Evolutionary conservation across 2,797 vertebrate species (phyloP), one percentile per base, ranked within the genome.

Genomic region (Cuculus canorus): DNA sequence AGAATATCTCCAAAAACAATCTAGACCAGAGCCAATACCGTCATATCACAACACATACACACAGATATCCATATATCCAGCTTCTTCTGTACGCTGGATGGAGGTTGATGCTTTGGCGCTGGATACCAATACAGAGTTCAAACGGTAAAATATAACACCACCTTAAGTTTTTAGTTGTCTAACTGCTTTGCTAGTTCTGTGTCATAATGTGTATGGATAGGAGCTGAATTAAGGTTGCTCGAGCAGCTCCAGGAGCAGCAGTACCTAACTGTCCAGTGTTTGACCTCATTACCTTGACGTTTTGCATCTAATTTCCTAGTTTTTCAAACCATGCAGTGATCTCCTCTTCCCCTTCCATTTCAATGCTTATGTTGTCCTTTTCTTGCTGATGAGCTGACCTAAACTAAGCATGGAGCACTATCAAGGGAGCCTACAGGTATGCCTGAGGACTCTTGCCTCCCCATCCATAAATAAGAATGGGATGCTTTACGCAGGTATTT

Each of bases 31-130:
- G 25, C 5, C 18, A 17, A 5, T 53, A 17, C 7, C 30, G 24
- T 13, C 3, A 0, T 35, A 28, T n/a, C 32, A 10, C 13, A 53
- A 25, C 28, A n/a, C 33, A 19, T 8, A 57, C 4, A 3, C 32
- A 18, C 13, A 45, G 32, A 45, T 45, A 39, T 15, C 33, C 37
- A 16, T 43, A 32, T 7, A 45, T 3, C 11, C 50, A 52, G 4
- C 27, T 82, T 87, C 9, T 16, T 10, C 33, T 53, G 3, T 16
- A 8, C 6, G 9, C 6, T n/a, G 33, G 30, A 13, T 15, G 13
- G 35, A 33, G 30, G 35, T 17, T 50, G 17, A 52, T 60, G 17
- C 5, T 24, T 68, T 48, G 5, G 17, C 71, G 15, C 8, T 50
- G 24, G 15, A 57, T 48, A 15, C 2, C 35, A 91, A 22, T 7